phyloP scores from a whole-genome alignment of 2,888 invertebrate genomes.

The Diplolepis rosae region DNA sequence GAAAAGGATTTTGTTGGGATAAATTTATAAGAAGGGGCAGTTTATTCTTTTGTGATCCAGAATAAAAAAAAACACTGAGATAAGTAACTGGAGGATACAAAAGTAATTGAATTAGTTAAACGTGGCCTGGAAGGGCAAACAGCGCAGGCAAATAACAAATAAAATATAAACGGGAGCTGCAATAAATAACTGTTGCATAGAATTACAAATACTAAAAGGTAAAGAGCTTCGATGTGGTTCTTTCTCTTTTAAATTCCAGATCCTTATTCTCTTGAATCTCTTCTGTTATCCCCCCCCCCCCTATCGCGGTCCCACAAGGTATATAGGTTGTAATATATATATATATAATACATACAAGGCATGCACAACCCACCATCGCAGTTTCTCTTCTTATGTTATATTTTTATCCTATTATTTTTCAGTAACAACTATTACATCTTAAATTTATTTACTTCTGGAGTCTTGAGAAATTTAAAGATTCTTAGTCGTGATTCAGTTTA shows the following conservation, averaged over 20 bases:
- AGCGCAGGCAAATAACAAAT: conserved; percentile 57
- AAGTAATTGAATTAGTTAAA: conserved; percentile 42
- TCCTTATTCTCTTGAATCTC: conserved; percentile 18
- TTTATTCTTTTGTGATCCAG: conserved; percentile 10
- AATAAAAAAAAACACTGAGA: conserved; percentile 31
- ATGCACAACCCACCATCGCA: not conserved
- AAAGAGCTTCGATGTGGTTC: conserved; percentile 26
- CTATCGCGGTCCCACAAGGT: conserved; percentile 38
- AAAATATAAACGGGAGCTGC: conserved; percentile 66
- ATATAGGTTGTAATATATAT: not conserved
- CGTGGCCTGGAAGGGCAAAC: conserved; percentile 43
- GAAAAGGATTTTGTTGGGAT: no score
- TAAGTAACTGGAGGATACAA: conserved; percentile 42
- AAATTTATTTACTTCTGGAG: conserved; percentile 6
- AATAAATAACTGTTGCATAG: conserved; percentile 64
- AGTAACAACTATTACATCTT: not conserved
- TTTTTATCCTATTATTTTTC: not conserved
- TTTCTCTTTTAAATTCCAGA: conserved; percentile 25
- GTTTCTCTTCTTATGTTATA: not conserved
- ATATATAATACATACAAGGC: not conserved
- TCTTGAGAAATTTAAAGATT: not conserved
- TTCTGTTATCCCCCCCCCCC: conserved; percentile 25
- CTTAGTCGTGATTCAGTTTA: not conserved
- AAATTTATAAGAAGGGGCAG: not conserved
- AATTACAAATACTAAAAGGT: conserved; percentile 41